These are phyloP conservation scores for Microctenopoma steveboyesi DNA, from an alignment of 2,797 vertebrate genomes.

Conservation along the genomic window DNA sequence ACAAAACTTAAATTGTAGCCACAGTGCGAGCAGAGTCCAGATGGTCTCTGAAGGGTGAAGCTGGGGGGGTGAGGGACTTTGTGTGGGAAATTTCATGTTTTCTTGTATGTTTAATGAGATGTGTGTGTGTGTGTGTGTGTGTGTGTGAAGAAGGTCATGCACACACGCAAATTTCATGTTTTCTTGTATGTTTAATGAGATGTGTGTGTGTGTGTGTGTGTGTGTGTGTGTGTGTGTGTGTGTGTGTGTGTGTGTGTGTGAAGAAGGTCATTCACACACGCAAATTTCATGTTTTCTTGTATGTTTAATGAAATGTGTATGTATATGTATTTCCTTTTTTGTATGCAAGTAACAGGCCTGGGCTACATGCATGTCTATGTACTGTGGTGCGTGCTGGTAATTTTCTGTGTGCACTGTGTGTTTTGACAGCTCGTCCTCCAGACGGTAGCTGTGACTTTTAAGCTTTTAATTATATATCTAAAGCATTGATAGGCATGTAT, in stretches of 20 bases:
- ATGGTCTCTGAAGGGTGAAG: constrained; percentile 70
- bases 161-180: constrained; percentile 29
- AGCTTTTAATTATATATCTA: constrained; percentile 68
- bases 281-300: constrained; percentile 30
- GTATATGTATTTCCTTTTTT: constrained; percentile 16
- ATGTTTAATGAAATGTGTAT: constrained; percentile 26
- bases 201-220: constrained; percentile 8
- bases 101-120: constrained; percentile 27
- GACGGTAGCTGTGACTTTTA: constrained; percentile 68
- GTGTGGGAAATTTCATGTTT: constrained; percentile 31
- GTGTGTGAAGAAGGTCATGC: too few relatives aligned
- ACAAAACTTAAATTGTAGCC: constrained; percentile 52
- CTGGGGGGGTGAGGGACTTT: constrained; percentile 38
- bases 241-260: constrained; percentile 1
- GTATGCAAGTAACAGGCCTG: constrained; percentile 32
- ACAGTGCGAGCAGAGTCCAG: constrained; percentile 67
- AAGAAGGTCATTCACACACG: too few relatives aligned
- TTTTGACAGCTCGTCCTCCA: constrained; percentile 57
- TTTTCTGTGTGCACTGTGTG: constrained; percentile 31
- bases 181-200: constrained; percentile 29
- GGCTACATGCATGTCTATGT: constrained; percentile 18
- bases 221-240: constrained; percentile 1
- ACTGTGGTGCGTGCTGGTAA: constrained; percentile 21
- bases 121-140: constrained; percentile 4
- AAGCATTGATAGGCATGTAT: constrained; percentile 55